Percentiles rank a stretch among this genome's conserved stretches.
phyloP scores from a whole-genome alignment of 2,888 invertebrate species.

The Cephus nigrinus region DNA sequence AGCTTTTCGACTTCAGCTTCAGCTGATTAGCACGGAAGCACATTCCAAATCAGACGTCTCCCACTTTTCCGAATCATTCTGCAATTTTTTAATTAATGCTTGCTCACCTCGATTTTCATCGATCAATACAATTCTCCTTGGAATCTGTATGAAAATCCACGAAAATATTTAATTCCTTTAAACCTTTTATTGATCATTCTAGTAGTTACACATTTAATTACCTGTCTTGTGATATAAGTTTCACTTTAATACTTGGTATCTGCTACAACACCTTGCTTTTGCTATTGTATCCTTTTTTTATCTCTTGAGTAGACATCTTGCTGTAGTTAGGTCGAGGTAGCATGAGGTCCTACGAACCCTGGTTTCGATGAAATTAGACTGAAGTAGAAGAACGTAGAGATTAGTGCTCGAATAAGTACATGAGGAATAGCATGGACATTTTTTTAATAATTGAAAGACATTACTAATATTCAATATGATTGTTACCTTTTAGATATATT shows the following conservation, averaged over 20 bases:
- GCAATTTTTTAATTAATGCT: not conserved
- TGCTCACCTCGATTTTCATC: not conserved
- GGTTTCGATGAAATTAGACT: slow-evolving; percentile 25
- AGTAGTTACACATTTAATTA: not conserved
- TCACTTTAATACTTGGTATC: not conserved
- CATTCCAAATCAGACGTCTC: not conserved
- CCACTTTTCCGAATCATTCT: not conserved
- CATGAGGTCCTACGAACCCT: not conserved
- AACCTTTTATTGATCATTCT: not conserved
- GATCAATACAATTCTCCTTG: not conserved
- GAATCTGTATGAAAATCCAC: not conserved
- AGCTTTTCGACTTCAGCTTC: not conserved
- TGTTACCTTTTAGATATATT: slow-evolving; percentile 71
- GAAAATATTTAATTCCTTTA: not conserved
- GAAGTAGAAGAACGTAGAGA: slow-evolving; percentile 33
- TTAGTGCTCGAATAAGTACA: slow-evolving; percentile 42
- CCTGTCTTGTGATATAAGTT: not conserved
- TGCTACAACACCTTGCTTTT: not conserved
- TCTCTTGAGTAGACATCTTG: not conserved
- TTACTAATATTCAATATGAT: not conserved
- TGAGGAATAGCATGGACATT: not conserved
- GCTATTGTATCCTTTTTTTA: not conserved
- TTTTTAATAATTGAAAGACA: not conserved
- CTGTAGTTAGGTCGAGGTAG: not conserved
- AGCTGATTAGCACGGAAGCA: not conserved